phyloP scores from a whole-genome alignment of 1,140 invertebrate genomes.

The Anoplophora glabripennis region DNA sequence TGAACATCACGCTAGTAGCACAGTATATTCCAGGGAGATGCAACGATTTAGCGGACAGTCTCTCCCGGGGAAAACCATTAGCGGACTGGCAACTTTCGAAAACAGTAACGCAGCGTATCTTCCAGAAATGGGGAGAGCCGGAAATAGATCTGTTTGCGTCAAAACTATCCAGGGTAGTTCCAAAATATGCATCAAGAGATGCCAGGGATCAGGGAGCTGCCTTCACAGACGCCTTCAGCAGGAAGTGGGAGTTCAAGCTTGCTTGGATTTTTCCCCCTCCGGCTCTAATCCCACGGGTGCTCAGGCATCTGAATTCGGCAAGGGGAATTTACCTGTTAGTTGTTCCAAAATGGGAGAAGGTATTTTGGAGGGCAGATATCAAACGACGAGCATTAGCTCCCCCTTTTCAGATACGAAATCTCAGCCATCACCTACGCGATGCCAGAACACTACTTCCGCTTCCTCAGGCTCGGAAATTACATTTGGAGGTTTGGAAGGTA shows the following conservation, averaged over 20 bases:
- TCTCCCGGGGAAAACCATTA: background rate
- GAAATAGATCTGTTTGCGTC: constrained; percentile 22
- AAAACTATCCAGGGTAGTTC: constrained; percentile 9
- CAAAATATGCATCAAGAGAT: constrained; percentile 12
- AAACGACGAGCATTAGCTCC: constrained; percentile 30
- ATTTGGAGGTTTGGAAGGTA: constrained; percentile 18
- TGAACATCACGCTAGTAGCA: background rate
- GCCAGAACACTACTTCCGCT: background rate
- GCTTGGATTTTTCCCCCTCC: constrained; percentile 32
- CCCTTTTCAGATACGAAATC: constrained; percentile 30
- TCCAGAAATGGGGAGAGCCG: constrained; percentile 19
- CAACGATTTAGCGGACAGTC: constrained; percentile 11
- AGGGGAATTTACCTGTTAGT: constrained; percentile 34
- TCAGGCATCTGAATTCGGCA: constrained; percentile 30
- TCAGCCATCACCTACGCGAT: constrained; percentile 20
- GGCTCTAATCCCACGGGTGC: constrained; percentile 31
- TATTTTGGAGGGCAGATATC: constrained; percentile 45
- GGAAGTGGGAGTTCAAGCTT: constrained; percentile 16
- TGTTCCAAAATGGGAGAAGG: constrained; percentile 41
- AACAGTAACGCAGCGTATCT: constrained; percentile 1
- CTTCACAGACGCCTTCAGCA: constrained; percentile 32
- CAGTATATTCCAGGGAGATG: constrained; percentile 14
- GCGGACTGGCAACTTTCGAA: constrained; percentile 12
- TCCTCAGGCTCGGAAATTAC: background rate
- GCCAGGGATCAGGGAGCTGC: constrained; percentile 13